A percentile compares a stretch with the other conserved stretches of the same genome.
Evolutionary conservation across 2,888 invertebrate genomes (phyloP).

Genomic region (Pemphredon lugubris): DNA sequence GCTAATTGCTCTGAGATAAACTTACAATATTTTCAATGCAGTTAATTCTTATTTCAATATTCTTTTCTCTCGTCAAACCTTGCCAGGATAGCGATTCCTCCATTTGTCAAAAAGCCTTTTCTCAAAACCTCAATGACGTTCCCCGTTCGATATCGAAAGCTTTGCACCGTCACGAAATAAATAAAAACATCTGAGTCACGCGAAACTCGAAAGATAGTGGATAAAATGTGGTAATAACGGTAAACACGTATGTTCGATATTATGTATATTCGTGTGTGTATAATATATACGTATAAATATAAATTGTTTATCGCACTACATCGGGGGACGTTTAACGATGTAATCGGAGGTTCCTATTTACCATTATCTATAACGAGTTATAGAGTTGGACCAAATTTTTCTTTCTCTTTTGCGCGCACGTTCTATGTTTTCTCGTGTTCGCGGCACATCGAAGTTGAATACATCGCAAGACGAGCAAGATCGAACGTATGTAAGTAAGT

Average conservation of each 20-base stretch:
- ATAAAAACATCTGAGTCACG: too few species aligned
- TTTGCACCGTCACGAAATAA: too few species aligned
- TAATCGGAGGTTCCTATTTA: conserved; percentile 3
- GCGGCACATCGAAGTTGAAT: background rate
- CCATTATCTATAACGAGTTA: conserved; percentile 11
- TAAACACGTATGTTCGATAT: conserved; percentile 31
- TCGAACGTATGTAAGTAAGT: too few species aligned
- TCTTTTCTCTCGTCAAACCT: conserved; percentile 13
- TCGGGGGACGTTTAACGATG: conserved; percentile 3
- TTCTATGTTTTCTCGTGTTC: conserved; percentile 1
- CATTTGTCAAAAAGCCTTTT: background rate
- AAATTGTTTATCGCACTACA: conserved; percentile 40
- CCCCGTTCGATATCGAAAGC: too few species aligned
- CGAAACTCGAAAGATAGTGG: too few species aligned
- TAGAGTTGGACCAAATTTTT: conserved; percentile 12
- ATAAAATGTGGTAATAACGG: too few species aligned
- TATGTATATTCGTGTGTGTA: conserved; percentile 24
- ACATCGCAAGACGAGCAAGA: background rate
- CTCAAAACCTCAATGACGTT: too few species aligned
- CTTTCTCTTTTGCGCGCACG: conserved; percentile 10
- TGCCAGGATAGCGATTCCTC: background rate
- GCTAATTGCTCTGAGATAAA: background rate
- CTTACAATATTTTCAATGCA: conserved; percentile 72
- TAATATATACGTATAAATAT: conserved; percentile 42
- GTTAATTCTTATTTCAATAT: conserved; percentile 60